phyloP scores from a whole-genome alignment of 2,888 invertebrate genomes.

The Aphidius colemani region DNA sequence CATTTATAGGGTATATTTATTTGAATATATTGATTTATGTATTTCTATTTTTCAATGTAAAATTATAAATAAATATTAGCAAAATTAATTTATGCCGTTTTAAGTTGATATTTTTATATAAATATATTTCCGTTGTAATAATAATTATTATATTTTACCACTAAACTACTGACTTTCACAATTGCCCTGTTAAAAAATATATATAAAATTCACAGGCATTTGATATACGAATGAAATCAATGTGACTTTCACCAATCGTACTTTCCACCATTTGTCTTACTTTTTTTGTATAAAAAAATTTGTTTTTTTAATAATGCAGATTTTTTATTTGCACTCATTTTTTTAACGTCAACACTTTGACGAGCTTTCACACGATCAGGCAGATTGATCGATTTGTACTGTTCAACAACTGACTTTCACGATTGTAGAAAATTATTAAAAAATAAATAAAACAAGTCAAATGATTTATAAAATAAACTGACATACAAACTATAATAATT shows the following conservation, averaged over 20 bases:
- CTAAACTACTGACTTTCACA: constrained; percentile 3
- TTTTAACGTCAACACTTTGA: not conserved
- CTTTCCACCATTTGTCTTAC: constrained; percentile 24
- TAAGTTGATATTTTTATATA: not conserved
- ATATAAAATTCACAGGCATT: constrained; percentile 21
- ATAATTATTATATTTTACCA: constrained; percentile 6
- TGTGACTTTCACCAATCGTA: constrained; percentile 25
- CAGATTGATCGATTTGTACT: too few species aligned
- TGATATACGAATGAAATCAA: constrained; percentile 8
- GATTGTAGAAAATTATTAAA: too few species aligned
- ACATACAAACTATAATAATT: constrained; percentile 1
- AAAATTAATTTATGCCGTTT: not conserved
- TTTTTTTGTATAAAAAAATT: not conserved
- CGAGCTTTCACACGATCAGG: not conserved
- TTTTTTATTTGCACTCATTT: not conserved
- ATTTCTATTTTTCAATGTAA: not conserved
- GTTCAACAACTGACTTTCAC: too few species aligned
- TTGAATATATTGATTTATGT: too few species aligned
- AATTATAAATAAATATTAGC: constrained; percentile 1
- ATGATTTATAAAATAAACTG: too few species aligned
- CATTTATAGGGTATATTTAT: too few species aligned
- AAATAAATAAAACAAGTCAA: too few species aligned
- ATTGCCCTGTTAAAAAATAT: not conserved
- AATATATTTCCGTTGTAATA: not conserved
- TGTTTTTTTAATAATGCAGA: too few species aligned